These are phyloP conservation scores for Rhynchomys soricoides DNA, from an alignment of 2,113 vertebrate genomes.

Conservation along the genomic window DNA sequence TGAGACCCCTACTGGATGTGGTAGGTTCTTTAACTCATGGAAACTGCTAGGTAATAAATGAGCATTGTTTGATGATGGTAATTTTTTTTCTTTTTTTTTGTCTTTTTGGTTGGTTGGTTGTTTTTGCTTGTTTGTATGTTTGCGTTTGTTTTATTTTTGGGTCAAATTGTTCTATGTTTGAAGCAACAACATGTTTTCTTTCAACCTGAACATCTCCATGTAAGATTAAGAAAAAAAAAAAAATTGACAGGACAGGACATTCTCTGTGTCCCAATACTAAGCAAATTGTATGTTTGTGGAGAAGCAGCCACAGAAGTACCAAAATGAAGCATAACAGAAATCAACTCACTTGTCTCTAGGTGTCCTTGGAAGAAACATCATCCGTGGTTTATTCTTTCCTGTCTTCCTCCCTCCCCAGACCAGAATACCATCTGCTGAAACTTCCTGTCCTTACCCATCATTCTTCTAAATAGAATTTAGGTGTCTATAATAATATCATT, in stretches of 20 bases:
- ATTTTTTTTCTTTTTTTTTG: too few species aligned
- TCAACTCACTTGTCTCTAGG: fast-evolving
- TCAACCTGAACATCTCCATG: neutral
- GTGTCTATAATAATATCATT: neutral
- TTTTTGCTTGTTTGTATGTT: neutral
- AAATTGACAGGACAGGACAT: neutral
- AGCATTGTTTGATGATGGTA: neutral
- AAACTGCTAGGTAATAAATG: neutral
- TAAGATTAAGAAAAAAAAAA: neutral
- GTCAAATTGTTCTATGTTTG: neutral
- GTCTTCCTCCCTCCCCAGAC: fast-evolving
- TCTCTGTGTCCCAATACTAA: neutral
- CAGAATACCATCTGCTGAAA: fast-evolving
- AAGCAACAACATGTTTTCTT: neutral
- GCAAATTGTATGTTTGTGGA: neutral
- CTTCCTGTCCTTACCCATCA: fast-evolving
- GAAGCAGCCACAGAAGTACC: neutral
- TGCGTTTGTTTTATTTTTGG: neutral
- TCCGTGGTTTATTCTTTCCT: fast-evolving
- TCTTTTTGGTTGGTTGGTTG: neutral
- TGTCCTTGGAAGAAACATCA: fast-evolving
- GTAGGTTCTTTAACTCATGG: neutral
- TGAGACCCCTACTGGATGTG: fast-evolving
- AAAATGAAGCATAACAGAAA: fast-evolving
- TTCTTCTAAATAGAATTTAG: neutral